These are phyloP conservation scores for Philaethria dido DNA, from an alignment of 2,888 invertebrate genomes.

Conservation along the genomic window DNA sequence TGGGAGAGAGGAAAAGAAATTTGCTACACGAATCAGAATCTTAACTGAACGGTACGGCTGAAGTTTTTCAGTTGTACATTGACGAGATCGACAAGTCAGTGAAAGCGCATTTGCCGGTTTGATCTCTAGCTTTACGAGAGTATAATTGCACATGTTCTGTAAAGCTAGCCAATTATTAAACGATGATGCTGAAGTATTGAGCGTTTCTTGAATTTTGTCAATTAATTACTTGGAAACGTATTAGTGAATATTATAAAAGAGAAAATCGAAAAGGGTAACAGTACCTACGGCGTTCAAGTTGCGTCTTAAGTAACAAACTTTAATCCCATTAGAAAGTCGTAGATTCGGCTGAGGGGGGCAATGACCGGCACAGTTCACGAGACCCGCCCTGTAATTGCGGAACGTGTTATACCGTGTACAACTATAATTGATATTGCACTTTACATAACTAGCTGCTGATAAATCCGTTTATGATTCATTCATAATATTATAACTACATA, in stretches of 20 bases:
- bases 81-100: slow-evolving; percentile 63
- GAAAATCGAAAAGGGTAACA: slow-evolving; percentile 10
- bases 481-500: neutral
- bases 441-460: slow-evolving; percentile 43
- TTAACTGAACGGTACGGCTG: slow-evolving; percentile 57
- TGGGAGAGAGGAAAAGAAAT: slow-evolving; percentile 58
- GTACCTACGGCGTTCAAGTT: slow-evolving; percentile 29
- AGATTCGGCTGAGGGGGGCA: slow-evolving; percentile 68
- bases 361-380: slow-evolving; percentile 67
- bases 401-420: slow-evolving; percentile 55
- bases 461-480: slow-evolving; percentile 36
- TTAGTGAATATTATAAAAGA: neutral
- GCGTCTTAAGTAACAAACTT: slow-evolving; percentile 63
- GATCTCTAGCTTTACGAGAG: slow-evolving; percentile 72
- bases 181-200: slow-evolving; percentile 18
- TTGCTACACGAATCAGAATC: slow-evolving; percentile 59
- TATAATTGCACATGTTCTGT: slow-evolving; percentile 71
- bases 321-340: slow-evolving; percentile 78
- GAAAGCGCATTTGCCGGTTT: slow-evolving; percentile 80
- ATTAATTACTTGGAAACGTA: slow-evolving; percentile 30
- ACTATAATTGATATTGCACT: slow-evolving; percentile 53
- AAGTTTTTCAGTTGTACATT: slow-evolving; percentile 55
- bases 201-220: slow-evolving; percentile 4
- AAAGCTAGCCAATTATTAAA: slow-evolving; percentile 59
- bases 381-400: slow-evolving; percentile 66